Conservation (phyloP, 1,140 invertebrate genomes). For the Calephelis virginiensis region DNA sequence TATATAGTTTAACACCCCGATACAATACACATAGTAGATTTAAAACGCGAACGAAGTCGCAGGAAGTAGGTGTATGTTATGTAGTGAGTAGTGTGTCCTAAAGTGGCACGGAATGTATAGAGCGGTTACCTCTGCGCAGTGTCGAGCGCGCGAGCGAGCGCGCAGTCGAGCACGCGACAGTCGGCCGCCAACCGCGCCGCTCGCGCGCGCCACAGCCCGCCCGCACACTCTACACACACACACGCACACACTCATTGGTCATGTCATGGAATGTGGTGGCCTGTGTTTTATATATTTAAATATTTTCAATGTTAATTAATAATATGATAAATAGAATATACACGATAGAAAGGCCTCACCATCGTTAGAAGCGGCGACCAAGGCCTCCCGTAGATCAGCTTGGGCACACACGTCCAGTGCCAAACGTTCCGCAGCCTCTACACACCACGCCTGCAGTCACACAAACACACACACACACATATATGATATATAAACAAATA, state of each 20-base stretch:
- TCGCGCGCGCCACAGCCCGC: slow-evolving; percentile 47
- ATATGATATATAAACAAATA: no score
- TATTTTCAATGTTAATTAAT: no score
- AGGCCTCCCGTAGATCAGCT: slow-evolving; percentile 47
- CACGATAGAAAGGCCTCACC: slow-evolving; percentile 34
- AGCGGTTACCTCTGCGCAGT: slow-evolving; percentile 46
- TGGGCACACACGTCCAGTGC: slow-evolving; percentile 55
- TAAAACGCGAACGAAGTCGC: no score
- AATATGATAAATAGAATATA: no score
- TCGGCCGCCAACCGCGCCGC: slow-evolving; percentile 57
- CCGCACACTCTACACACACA: slow-evolving; percentile 25
- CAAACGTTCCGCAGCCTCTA: slow-evolving; percentile 52
- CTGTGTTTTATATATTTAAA: no score
- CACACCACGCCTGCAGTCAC: slow-evolving; percentile 44
- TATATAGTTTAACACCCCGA: no score
- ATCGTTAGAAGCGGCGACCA: slow-evolving; percentile 40
- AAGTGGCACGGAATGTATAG: background rate
- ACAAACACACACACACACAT: background rate
- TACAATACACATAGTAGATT: no score
- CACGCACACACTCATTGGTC: background rate
- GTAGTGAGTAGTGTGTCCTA: no score
- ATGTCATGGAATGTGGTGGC: no score
- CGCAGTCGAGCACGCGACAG: slow-evolving; percentile 51
- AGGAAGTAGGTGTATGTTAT: no score
- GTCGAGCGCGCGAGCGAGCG: slow-evolving; percentile 44